phyloP scores from a whole-genome alignment of 1,140 invertebrate genomes.

The Aphelinus certus region DNA sequence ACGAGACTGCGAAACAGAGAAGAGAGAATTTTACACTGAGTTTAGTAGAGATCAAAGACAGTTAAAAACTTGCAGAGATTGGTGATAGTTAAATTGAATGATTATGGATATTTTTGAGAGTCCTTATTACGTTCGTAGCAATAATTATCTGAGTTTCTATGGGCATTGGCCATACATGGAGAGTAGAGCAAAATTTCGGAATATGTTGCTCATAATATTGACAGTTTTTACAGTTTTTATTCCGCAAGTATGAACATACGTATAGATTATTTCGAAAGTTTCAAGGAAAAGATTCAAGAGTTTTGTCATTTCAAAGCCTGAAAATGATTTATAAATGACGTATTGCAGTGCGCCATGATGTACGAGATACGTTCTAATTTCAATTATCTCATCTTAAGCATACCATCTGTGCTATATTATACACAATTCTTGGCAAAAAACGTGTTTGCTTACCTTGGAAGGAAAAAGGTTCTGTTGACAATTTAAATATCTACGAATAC shows the following conservation, averaged over 20 bases:
- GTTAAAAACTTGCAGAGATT: not conserved
- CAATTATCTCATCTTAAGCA: not conserved
- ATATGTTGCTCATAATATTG: not conserved
- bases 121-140: not conserved
- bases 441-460: not conserved
- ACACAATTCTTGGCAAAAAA: slow-evolving; percentile 6
- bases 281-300: not conserved
- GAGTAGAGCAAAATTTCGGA: not conserved
- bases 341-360: not conserved
- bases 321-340: not conserved
- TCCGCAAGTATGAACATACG: slow-evolving; percentile 3
- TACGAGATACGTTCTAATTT: not conserved
- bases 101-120: not conserved
- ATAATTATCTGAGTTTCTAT: not conserved
- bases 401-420: not conserved
- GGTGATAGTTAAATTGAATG: not conserved
- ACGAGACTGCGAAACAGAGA: no score
- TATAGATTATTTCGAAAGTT: no score
- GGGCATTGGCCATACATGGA: not conserved
- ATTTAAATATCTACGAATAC: no score
- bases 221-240: not conserved
- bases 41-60: no score
- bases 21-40: no score
- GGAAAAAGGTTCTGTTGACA: slow-evolving; percentile 3
- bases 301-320: not conserved